These are phyloP conservation scores for Drosophila mojavensis DNA, from an alignment of 1,140 invertebrate genomes.

Conservation along the genomic window DNA sequence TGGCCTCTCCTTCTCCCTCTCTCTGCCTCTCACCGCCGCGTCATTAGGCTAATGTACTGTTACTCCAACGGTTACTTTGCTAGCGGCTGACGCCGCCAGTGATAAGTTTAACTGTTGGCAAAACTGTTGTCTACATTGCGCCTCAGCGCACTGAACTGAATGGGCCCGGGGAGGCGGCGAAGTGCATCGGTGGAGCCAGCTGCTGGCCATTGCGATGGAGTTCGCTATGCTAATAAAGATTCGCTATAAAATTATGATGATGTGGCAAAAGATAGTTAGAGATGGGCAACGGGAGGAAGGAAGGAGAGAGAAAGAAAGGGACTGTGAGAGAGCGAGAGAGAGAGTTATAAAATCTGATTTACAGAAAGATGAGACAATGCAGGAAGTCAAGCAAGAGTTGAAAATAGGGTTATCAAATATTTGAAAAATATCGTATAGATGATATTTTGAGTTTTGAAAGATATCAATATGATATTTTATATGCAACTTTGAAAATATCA, in stretches of 20 bases:
- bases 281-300: no score
- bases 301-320: no score
- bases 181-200: neutral
- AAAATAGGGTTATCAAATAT: no score
- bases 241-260: neutral
- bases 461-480: no score
- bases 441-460: no score
- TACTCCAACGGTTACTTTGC: constrained; percentile 10
- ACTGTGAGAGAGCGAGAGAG: neutral
- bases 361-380: no score
- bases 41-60: constrained; percentile 76
- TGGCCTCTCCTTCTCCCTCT: neutral
- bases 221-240: constrained; percentile 1
- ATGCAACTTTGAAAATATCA: no score
- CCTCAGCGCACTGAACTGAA: no score
- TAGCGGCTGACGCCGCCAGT: constrained; percentile 1
- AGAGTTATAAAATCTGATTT: neutral
- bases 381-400: neutral
- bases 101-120: constrained; percentile 29
- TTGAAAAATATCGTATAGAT: no score
- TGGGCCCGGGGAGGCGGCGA: constrained; percentile 3
- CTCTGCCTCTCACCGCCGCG: neutral
- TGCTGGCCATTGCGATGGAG: neutral
- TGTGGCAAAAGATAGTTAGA: neutral
- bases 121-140: constrained; percentile 22